phyloP scores from a whole-genome alignment of 2,888 invertebrate species.

The Amiota communis region DNA sequence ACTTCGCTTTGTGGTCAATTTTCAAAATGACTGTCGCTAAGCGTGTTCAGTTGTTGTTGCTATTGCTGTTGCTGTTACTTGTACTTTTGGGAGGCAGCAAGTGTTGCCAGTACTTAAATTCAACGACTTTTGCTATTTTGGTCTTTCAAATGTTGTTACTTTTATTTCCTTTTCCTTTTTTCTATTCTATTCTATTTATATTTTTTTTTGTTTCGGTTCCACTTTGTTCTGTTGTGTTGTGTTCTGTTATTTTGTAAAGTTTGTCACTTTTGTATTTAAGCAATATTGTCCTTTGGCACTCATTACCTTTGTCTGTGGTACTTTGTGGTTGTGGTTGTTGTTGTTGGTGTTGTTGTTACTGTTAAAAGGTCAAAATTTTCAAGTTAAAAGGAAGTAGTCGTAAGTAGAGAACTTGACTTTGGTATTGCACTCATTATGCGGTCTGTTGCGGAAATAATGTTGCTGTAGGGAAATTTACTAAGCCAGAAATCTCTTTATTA shows the following conservation, averaged over 20 bases:
- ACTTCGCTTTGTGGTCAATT: constrained; percentile 63
- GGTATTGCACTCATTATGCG: constrained; percentile 66
- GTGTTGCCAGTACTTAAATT: constrained; percentile 33
- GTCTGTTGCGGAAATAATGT: constrained; percentile 69
- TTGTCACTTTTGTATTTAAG: constrained; percentile 48
- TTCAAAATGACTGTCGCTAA: constrained; percentile 62
- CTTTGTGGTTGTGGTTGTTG: constrained; percentile 29
- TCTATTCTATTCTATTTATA: constrained; percentile 22
- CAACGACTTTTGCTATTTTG: constrained; percentile 27
- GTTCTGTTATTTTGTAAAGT: constrained; percentile 27
- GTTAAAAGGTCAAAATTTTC: constrained; percentile 22
- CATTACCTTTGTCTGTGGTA: constrained; percentile 55
- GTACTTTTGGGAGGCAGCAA: constrained; percentile 27
- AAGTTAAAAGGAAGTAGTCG: constrained; percentile 39
- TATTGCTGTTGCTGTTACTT: not conserved
- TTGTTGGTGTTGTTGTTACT: constrained; percentile 33
- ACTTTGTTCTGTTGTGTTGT: constrained; percentile 34
- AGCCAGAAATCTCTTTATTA: constrained; percentile 53
- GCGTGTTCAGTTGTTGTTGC: constrained; percentile 39
- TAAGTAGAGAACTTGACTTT: constrained; percentile 27
- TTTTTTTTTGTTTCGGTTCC: constrained; percentile 10
- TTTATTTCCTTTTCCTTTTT: not conserved
- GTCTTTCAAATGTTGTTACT: not conserved
- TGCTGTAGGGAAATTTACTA: constrained; percentile 58
- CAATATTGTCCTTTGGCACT: constrained; percentile 62